Base-by-base conservation (phyloP, 2,113 vertebrate species). In the Crypturellus undulatus region DNA sequence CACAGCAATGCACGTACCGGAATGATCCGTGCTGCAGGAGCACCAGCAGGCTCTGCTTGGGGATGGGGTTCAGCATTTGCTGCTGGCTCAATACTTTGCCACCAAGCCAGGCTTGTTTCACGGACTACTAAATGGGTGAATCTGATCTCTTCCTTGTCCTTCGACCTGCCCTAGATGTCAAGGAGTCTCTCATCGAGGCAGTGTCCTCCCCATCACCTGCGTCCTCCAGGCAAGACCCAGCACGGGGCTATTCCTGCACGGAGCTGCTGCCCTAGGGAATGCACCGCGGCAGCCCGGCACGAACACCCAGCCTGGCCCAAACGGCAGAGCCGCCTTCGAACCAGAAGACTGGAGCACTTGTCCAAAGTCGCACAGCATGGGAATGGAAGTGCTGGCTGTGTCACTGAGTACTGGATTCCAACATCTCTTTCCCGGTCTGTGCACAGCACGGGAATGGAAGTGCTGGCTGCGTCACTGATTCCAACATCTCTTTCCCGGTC, bases 201-300 rank as follows among this genome's bases (percentile, higher is more conserved):
- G 21, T 38, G n/a, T 28, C 64, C 28, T 32, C 68, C n/a, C 69
- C 51, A 38, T 13, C 52, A 0, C 45, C 52, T 16, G 47, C 56
- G 64, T 38, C 56, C 80, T 45, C 13, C 58, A 68, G 42, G 51
- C 6, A 2, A 54, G 5, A 2, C 30, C 38, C 14, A 32, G 26
- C 49, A 1, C 6, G 4, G 0, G 9, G n/a, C 59, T 79, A 0
- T 25, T 67, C 3, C 14, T 1, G 0, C 2, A 2, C 47, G 42
- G 28, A 5, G 26, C 58, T 58, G 0, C 12, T 0, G 2, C 60
- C 21, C 77, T 62, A 3, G 73, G 9, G 3, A 0, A 36, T 7
- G 51, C 77, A 16, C 28, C 54, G 15, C 21, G 2, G 40, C 58
- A 12, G 75, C 21, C 16, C 10, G 26, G 5, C 43, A 24, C 60